Base-by-base conservation (phyloP, 2,797 vertebrate genomes). In the Trichosurus vulpecula region DNA sequence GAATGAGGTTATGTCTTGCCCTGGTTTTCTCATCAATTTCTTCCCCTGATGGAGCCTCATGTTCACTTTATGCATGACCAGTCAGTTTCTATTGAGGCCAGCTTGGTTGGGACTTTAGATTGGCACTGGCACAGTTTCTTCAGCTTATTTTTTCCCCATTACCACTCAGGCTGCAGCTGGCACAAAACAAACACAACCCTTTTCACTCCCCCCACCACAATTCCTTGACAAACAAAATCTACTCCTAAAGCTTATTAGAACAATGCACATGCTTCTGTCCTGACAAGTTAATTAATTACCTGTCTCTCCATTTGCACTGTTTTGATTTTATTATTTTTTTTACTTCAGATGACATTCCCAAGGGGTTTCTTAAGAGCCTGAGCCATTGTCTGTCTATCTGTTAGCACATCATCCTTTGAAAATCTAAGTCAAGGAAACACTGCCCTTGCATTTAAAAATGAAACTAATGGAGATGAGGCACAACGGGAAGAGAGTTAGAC, bases 211-310 rank as follows among this genome's bases (percentile, higher is more conserved):
- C 27, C 91, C 1, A 19, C 57, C 91, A 16, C 57, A 52, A 54
- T 41, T 54, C 54, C 52, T 81, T 92, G 13, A 53, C 10, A 81
- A 91, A 93, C 12, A 96, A 94, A 97, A 53, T 97, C 91, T 93
- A 90, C 96, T 81, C 87, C 35, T 41, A 97, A 96, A 30, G 55
- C 95, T 96, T 94, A 93, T 97, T 96, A 93, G 90, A 96, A 95
- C 58, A 94, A 95, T 97, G 56, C 91, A 89, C 95, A 96, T 97
- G 11, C 52, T 96, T 98, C 93, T 98, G 30, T 94, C 89, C 97
- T 97, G 96, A 96, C 94, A 97, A 95, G 94, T 97, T 98, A 98
- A 97, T 98, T 98, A 97, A 96, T 97, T 96, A 95, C 0, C 0
- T 97, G 94, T 97, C 90, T 56, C 94, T 97, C 61, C 74, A 94